Base-by-base conservation (phyloP, 2,888 invertebrate genomes). In the Suillia variegata region DNA sequence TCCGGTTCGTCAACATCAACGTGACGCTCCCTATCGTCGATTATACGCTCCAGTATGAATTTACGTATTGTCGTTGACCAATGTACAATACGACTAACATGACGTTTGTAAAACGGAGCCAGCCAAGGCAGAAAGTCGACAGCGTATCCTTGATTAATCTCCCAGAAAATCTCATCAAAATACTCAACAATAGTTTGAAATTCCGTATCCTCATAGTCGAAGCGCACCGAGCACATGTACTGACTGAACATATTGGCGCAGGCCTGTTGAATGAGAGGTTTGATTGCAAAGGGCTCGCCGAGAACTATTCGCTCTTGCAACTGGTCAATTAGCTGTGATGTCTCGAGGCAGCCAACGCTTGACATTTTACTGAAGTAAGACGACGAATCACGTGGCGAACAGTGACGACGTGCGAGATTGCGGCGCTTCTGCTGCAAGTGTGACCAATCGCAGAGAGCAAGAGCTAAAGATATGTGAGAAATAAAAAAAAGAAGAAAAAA, bases 151-250 rank as follows among this genome's bases (percentile, higher is more conserved):
- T 93, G 92, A 78, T 94, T 95, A 64, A 95, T 93, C 75, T 94
- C 94, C 90, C 92, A 93, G 83, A 95, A 95, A 54, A 95, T 93
- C 69, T 91, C 89, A 70, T 94, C 94, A 77, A 94, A 94, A 59
- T 85, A 86, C 21, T 87, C 83, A 0, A 92, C 90, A 5, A 90
- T 85, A 58, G 84, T 84, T 51, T 85, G 83, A 82, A 93, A 94
- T 17, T 88, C 87, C 0, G 71, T 58, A 67, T 94, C 91, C 13
- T 87, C 85, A 57, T 89, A 87, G 42, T 88, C 86, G 71, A 93
- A 93, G 1, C 90, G 84, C 0, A 87, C 85, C n/a, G 89, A 90
- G 81, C 94, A 94, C 90, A 95, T 93, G 82, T 93, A 94, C 64
- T 90, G 87, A 3, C 87, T 86, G 80, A 95, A 94, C 87, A 94